Evolutionary conservation across 2,888 invertebrate species (phyloP), one percentile per base, ranked within the genome.

Genomic region (Alloplasta piceator): DNA sequence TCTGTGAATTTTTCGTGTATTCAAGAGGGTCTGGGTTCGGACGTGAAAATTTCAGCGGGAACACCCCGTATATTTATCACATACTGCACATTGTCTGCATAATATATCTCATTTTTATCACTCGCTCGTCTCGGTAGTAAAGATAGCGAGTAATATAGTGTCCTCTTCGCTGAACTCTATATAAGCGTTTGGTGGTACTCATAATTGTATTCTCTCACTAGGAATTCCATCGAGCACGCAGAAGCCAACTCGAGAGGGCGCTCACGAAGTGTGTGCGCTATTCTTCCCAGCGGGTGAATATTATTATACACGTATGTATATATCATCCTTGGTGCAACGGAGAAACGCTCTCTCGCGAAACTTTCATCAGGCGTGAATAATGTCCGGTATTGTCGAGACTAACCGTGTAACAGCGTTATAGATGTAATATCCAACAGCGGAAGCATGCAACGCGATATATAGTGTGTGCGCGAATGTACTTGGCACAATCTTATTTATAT

Each of bases 311-410:
- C 36, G 50, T 72, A 55, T 43, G 38, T 56, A 60, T 60, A 14
- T 55, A 64, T 46, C 26, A 64, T 38, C 63, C 61, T 55, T 55
- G 56, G 56, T 64, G 63, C 77, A 77, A 73, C 64, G 60, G 52
- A 16, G 70, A 78, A 70, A 60, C 74, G 67, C 1, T 26, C 26
- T 26, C 55, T 38, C 78, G 78, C 61, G 61, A 82, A 26, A 78
- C 75, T 82, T 82, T 82, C 81, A 82, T 82, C 81, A 82, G 75
- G 78, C 67, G 75, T 82, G 81, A 82, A 82, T 82, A 82, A 82
- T 78, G 75, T 75, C 75, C 71, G 73, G 74, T 75, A 82, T 82
- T 82, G 81, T 82, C 66, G 75, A 75, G 81, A 56, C 55, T 75
- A 75, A 74, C 39, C 61, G 67, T 67, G 63, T 46, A 55, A 38